Conservation (phyloP, 2,888 invertebrate genomes). For the Arrhopalites spinosus region DNA sequence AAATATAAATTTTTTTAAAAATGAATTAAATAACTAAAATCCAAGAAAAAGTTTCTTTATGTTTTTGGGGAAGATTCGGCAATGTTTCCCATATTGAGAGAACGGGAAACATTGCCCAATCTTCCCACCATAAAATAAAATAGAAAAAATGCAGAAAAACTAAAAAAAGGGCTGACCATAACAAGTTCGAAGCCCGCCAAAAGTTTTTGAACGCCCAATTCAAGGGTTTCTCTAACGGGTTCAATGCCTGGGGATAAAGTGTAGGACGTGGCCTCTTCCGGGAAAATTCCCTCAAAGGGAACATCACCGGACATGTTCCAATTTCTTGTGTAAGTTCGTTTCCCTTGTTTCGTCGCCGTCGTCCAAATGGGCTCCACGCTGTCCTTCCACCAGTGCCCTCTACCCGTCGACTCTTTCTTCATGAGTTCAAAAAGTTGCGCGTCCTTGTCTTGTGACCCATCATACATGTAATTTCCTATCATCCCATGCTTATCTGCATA, state of each 20-base stretch:
- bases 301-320: constrained; percentile 53
- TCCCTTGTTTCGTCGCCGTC: constrained; percentile 7
- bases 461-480: constrained; percentile 58
- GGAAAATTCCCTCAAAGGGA: constrained; percentile 44
- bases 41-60: neutral
- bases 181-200: constrained; percentile 44
- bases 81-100: no score
- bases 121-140: no score
- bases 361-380: constrained; percentile 42
- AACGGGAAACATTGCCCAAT: no score
- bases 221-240: constrained; percentile 46
- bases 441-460: constrained; percentile 30
- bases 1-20: neutral
- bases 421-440: neutral
- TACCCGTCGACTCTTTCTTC: neutral
- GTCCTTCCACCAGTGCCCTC: constrained; percentile 30
- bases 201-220: constrained; percentile 40
- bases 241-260: constrained; percentile 28
- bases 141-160: no score
- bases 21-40: neutral
- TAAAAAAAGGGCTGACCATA: constrained; percentile 40
- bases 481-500: constrained; percentile 58
- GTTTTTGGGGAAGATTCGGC: neutral
- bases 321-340: neutral
- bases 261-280: constrained; percentile 31